These are phyloP conservation scores for Tonatia bakeri DNA, from an alignment of 2,113 vertebrate genomes.

Conservation along the genomic window DNA sequence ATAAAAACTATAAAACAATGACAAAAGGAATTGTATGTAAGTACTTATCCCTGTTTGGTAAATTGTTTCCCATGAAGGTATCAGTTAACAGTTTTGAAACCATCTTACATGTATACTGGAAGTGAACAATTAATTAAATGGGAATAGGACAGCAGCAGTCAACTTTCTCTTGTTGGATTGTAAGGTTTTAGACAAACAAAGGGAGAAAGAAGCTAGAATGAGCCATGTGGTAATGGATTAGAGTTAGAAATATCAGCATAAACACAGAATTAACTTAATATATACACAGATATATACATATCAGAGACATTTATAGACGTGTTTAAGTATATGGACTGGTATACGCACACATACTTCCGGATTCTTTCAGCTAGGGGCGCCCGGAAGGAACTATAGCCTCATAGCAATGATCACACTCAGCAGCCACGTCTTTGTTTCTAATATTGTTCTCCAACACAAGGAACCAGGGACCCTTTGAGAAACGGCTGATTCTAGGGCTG, in stretches of 20 bases:
- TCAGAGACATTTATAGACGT: background rate
- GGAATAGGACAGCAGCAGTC: background rate
- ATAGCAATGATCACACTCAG: background rate
- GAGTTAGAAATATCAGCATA: background rate
- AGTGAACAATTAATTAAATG: background rate
- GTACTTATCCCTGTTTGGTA: background rate
- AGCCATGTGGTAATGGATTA: background rate
- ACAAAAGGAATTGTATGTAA: background rate
- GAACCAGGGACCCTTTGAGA: background rate
- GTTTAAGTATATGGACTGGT: background rate
- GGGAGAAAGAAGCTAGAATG: background rate
- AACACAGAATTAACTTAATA: background rate
- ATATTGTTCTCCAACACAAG: background rate
- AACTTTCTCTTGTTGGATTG: background rate
- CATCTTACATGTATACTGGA: background rate
- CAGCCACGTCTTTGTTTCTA: background rate
- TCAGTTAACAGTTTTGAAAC: background rate
- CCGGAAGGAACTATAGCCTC: background rate
- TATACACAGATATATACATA: background rate
- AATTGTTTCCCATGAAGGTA: background rate
- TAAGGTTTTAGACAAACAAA: background rate
- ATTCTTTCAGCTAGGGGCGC: background rate
- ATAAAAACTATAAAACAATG: background rate
- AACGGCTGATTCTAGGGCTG: background rate
- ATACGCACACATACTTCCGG: background rate